Evolutionary conservation across 1,140 invertebrate species (phyloP).

Genomic region (Dreissena polymorpha): DNA sequence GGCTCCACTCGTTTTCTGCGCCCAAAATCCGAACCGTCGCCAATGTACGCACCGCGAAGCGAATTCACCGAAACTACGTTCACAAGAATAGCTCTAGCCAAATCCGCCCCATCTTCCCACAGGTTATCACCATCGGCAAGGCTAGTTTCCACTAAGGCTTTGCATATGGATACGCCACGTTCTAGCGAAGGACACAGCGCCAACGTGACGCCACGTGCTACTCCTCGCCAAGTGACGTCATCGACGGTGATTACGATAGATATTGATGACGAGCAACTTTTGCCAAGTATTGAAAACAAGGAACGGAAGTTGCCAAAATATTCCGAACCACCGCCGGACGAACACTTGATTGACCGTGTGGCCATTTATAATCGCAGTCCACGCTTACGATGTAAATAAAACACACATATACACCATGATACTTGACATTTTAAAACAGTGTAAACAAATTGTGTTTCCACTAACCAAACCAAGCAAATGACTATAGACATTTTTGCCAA

Average conservation of each 20-base stretch:
- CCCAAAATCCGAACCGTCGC: not conserved
- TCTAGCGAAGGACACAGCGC: not conserved
- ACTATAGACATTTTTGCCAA: no score
- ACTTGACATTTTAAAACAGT: no score
- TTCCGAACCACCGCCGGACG: not conserved
- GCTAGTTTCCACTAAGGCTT: not conserved
- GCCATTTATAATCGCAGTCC: conserved; percentile 32
- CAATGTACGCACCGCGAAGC: not conserved
- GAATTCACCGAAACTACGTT: not conserved
- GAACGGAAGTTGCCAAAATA: not conserved
- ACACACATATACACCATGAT: not conserved
- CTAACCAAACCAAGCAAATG: no score
- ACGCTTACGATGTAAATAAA: conserved; percentile 24
- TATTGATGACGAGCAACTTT: not conserved
- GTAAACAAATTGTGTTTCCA: no score
- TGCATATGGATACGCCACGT: not conserved
- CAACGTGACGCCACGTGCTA: not conserved
- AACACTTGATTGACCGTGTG: conserved; percentile 29
- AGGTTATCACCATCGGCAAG: not conserved
- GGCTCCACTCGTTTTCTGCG: not conserved
- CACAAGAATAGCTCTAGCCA: not conserved
- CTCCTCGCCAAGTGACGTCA: not conserved
- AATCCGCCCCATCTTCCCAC: not conserved
- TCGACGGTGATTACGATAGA: not conserved
- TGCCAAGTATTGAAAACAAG: conserved; percentile 14